Evolutionary conservation across 2,113 vertebrate species (phyloP).

Genomic region (Corydoras maculifer): DNA sequence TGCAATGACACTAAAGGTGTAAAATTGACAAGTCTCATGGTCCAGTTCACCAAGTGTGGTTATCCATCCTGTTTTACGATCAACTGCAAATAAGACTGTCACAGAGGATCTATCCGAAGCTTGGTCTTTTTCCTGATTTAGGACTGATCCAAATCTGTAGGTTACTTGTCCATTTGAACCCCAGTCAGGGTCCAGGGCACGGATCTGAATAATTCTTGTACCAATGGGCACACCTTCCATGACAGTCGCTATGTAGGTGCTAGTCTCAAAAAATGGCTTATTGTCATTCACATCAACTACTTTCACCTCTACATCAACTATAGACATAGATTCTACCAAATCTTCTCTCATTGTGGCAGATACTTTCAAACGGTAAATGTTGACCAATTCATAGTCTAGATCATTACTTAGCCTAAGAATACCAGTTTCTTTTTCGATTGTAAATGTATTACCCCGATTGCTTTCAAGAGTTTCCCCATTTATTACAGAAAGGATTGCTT

Average conservation of each 20-base stretch:
- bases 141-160: slow-evolving; percentile 70
- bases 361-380: slow-evolving; percentile 84
- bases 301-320: slow-evolving; percentile 87
- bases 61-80: slow-evolving; percentile 94
- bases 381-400: slow-evolving; percentile 80
- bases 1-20: slow-evolving; percentile 84
- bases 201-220: slow-evolving; percentile 84
- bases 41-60: slow-evolving; percentile 84
- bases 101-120: slow-evolving; percentile 20
- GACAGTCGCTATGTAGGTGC: slow-evolving; percentile 79
- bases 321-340: slow-evolving; percentile 77
- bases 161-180: slow-evolving; percentile 91
- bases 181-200: slow-evolving; percentile 81
- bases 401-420: slow-evolving; percentile 79
- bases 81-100: slow-evolving; percentile 69
- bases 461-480: slow-evolving; percentile 80
- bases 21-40: slow-evolving; percentile 80
- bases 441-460: slow-evolving; percentile 77
- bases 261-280: slow-evolving; percentile 83
- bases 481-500: slow-evolving; percentile 70
- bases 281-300: slow-evolving; percentile 94
- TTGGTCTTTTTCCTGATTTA: slow-evolving; percentile 63
- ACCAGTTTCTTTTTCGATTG: slow-evolving; percentile 83
- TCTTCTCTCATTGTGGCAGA: slow-evolving; percentile 76
- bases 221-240: slow-evolving; percentile 94